Conservation (phyloP, 2,888 invertebrate species). For the Acleris literana region DNA sequence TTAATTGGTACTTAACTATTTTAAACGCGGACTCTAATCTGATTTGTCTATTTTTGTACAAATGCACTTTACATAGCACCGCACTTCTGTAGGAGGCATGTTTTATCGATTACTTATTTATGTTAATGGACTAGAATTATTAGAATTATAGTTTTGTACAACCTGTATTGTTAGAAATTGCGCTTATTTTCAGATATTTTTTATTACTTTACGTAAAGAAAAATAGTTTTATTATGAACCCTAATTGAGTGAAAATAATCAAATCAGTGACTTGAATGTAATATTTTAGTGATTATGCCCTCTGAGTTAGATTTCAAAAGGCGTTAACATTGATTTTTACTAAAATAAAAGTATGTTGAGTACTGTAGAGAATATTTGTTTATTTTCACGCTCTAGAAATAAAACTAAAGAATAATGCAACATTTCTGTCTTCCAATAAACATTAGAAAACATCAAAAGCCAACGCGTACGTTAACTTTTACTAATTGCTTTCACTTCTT, state of each 20-base stretch:
- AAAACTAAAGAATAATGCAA: not conserved
- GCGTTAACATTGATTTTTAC: too few relatives aligned
- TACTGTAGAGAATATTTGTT: not conserved
- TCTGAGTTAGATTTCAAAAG: too few relatives aligned
- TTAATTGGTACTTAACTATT: not conserved
- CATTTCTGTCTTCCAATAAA: not conserved
- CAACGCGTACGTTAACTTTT: conserved; percentile 6
- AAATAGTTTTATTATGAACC: not conserved
- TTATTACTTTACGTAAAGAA: not conserved
- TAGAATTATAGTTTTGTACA: conserved; percentile 2
- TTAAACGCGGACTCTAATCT: conserved; percentile 1
- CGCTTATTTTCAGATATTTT: conserved; percentile 4
- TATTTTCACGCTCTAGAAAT: conserved; percentile 3
- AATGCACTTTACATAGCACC: conserved; percentile 26
- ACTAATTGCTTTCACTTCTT: conserved; percentile 1
- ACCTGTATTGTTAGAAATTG: conserved; percentile 20
- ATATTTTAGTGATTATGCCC: too few relatives aligned
- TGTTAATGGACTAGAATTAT: not conserved
- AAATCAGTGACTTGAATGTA: too few relatives aligned
- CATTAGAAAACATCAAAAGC: not conserved
- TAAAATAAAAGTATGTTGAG: not conserved
- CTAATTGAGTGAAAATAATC: not conserved
- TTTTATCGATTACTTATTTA: conserved; percentile 9
- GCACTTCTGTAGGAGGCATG: conserved; percentile 24
- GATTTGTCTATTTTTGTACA: conserved; percentile 7